Percentiles rank a stretch among this genome's conserved stretches.
phyloP scores from a whole-genome alignment of 2,888 invertebrate genomes.

The Eupithecia exiguata region DNA sequence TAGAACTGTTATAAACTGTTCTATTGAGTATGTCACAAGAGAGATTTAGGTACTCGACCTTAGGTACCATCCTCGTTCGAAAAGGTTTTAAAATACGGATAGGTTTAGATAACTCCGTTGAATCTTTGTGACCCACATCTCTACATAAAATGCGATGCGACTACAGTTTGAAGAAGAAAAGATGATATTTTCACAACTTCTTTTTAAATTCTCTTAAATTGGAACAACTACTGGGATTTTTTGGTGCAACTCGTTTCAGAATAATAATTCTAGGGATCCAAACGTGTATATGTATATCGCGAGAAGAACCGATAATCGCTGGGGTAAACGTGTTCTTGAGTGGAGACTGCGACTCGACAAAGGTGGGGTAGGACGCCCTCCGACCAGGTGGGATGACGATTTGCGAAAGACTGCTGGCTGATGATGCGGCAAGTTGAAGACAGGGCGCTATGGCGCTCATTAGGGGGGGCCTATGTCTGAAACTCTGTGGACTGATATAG shows the following conservation, averaged over 20 bases:
- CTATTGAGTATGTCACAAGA: not conserved
- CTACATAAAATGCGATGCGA: not conserved
- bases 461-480: too few relatives aligned
- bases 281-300: conserved; percentile 1
- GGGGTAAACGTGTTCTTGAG: too few relatives aligned
- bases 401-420: too few relatives aligned
- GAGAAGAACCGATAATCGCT: too few relatives aligned
- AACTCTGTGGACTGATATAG: too few relatives aligned
- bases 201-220: not conserved
- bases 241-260: not conserved
- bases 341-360: too few relatives aligned
- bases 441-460: too few relatives aligned
- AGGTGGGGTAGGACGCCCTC: too few relatives aligned
- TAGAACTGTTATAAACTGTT: conserved; percentile 36
- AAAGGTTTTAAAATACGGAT: not conserved
- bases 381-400: too few relatives aligned
- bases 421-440: too few relatives aligned
- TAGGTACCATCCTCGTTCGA: not conserved
- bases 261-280: not conserved
- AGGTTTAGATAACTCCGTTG: not conserved
- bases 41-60: not conserved
- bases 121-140: not conserved
- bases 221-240: not conserved
- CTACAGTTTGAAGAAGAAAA: not conserved
- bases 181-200: not conserved